phyloP scores from a whole-genome alignment of 2,797 vertebrate genomes.

The Catostomus latipinnis region DNA sequence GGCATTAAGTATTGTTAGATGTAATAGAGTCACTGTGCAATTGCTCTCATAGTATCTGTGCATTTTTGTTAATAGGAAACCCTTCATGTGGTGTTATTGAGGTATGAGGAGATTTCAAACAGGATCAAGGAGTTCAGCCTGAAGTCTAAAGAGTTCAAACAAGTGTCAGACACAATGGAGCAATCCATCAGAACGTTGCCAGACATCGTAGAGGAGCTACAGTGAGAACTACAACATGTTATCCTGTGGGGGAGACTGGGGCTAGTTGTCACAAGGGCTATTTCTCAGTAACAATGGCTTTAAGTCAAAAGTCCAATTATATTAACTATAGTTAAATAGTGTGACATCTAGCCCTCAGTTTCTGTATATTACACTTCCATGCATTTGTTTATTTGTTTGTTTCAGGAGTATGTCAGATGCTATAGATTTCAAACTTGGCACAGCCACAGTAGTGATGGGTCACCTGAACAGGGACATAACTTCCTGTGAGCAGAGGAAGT shows the following conservation, averaged over 20 bases:
- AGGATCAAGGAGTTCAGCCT: conserved; percentile 52
- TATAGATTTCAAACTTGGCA: conserved; percentile 74
- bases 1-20: too few species aligned
- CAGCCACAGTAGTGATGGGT: conserved; percentile 71
- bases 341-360: too few species aligned
- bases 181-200: conserved; percentile 55
- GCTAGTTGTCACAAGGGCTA: too few species aligned
- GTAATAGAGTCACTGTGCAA: background rate
- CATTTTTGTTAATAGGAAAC: conserved; percentile 56
- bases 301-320: too few species aligned
- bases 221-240: conserved; percentile 66
- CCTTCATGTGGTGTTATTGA: conserved; percentile 42
- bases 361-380: background rate
- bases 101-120: conserved; percentile 58
- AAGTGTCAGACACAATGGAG: conserved; percentile 67
- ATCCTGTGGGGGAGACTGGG: background rate
- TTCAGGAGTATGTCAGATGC: conserved; percentile 66
- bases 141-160: conserved; percentile 62
- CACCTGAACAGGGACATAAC: conserved; percentile 73
- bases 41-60: background rate
- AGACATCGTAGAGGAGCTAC: conserved; percentile 64
- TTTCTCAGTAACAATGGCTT: too few species aligned
- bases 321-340: too few species aligned
- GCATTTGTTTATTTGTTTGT: conserved; percentile 45
- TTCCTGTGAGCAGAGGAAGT: conserved; percentile 71